Evolutionary conservation across 35 echinoderm and acorn worm genomes (phyloP).

Genomic region (Patiria miniata): DNA sequence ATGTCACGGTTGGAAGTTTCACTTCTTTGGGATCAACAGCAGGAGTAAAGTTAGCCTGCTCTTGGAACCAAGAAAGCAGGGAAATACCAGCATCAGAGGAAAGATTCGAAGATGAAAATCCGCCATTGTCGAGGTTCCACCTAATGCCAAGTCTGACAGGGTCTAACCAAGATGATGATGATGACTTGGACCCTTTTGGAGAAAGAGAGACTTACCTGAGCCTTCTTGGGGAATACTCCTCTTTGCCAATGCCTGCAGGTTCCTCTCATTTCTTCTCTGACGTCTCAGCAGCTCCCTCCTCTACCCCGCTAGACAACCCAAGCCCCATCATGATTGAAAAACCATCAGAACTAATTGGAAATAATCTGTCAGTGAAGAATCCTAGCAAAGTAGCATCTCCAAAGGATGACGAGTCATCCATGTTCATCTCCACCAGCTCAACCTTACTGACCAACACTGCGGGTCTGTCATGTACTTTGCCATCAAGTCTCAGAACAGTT

Average conservation of each 20-base stretch:
- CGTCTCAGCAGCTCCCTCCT: background rate
- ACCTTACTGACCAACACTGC: slow-evolving; percentile 42
- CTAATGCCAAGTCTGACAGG: background rate
- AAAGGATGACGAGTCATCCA: background rate
- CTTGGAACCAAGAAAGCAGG: background rate
- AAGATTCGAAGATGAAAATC: background rate
- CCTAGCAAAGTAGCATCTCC: background rate
- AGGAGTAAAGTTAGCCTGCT: background rate
- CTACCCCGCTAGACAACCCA: background rate
- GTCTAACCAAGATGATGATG: background rate
- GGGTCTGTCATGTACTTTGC: slow-evolving; percentile 85
- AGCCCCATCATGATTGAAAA: background rate
- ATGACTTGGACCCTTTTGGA: slow-evolving; percentile 52
- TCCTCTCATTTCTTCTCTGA: slow-evolving; percentile 9
- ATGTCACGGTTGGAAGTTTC: background rate
- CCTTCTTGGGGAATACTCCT: slow-evolving; percentile 82
- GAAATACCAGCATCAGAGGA: background rate
- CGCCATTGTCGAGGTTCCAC: background rate
- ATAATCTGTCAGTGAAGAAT: background rate
- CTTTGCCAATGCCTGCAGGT: slow-evolving; percentile 63
- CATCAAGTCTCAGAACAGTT: slow-evolving; percentile 60
- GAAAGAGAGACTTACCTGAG: slow-evolving; percentile 84
- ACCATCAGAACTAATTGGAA: background rate
- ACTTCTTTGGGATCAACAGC: background rate
- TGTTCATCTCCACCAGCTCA: slow-evolving; percentile 37